Evolutionary conservation across 1,140 invertebrate genomes (phyloP), one percentile per base, ranked within the genome.

Genomic region (Cydia amplana): DNA sequence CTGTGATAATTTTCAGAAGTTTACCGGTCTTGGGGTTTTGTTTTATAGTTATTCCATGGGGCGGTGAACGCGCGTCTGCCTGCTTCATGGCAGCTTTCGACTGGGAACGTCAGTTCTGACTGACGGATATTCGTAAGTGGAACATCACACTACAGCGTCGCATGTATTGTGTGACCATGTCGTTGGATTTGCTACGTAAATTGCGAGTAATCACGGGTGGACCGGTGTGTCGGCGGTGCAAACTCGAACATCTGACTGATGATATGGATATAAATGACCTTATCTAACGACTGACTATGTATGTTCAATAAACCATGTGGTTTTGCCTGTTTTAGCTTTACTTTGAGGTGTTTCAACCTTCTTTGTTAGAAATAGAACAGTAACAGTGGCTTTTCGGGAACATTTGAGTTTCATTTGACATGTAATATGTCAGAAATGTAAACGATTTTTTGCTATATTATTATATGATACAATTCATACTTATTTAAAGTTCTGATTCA

Each of bases 61-160:
- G 73, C 80, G 80, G 74, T 76, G 73, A 79, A 70, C 70, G 84
- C 83, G 88, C 87, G 82, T 89, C 86, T 77, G 82, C 83, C 73
- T 89, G 90, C 84, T 87, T 87, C 90, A 92, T 92, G 82, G 84
- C 87, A 91, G 79, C 73, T 79, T 82, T 81, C 80, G 79, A 92
- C 87, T 90, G 87, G 86, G 82, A 77, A 75, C 74, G 79, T 80
- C 80, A 82, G 78, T 79, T 77, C 77, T 78, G 75, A 64, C 81
- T 82, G 65, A 70, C 77, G 80, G 82, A 82, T 77, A 80, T 89
- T 88, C 76, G 77, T 87, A 89, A 86, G 82, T 87, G 81, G 87
- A 90, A 87, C 82, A 49, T 16, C 18, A 36, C 32, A 75, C 32
- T 40, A 79, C 82, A 79, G 78, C 70, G 79, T 82, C 82, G 75